Conservation (phyloP, 1,140 invertebrate genomes). For the Anastrepha obliqua region DNA sequence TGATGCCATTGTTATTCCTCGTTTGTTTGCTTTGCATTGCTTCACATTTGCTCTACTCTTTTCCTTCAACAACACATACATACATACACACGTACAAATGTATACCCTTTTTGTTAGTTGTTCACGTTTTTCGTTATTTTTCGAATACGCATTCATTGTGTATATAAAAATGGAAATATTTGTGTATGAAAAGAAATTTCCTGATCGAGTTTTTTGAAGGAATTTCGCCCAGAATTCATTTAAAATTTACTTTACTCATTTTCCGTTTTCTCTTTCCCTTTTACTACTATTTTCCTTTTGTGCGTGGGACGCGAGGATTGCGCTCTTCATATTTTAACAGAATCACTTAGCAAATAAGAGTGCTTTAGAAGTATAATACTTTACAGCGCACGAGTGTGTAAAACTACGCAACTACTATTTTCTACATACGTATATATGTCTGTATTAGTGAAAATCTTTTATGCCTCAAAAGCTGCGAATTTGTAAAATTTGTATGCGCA, state of each 20-base stretch:
- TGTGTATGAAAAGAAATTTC: constrained; percentile 6
- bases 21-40: constrained; percentile 1
- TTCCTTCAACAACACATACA: background rate
- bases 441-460: no score
- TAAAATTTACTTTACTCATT: background rate
- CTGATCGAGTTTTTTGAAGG: background rate
- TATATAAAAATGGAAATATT: constrained; percentile 19
- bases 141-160: constrained; percentile 37
- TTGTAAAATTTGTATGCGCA: no score
- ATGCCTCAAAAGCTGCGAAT: no score
- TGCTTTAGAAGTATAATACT: background rate
- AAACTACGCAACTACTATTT: no score
- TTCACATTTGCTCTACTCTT: constrained; percentile 1
- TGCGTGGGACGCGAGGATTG: background rate
- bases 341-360: constrained; percentile 25
- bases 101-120: background rate
- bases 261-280: background rate
- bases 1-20: constrained; percentile 3
- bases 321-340: background rate
- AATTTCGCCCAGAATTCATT: background rate
- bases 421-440: no score
- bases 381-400: no score
- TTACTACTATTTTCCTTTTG: background rate
- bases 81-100: background rate
- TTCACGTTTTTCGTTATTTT: constrained; percentile 4